Percentiles rank a stretch among this genome's conserved stretches.
phyloP scores from a whole-genome alignment of 2,888 invertebrate species.

The Plebejus anna region DNA sequence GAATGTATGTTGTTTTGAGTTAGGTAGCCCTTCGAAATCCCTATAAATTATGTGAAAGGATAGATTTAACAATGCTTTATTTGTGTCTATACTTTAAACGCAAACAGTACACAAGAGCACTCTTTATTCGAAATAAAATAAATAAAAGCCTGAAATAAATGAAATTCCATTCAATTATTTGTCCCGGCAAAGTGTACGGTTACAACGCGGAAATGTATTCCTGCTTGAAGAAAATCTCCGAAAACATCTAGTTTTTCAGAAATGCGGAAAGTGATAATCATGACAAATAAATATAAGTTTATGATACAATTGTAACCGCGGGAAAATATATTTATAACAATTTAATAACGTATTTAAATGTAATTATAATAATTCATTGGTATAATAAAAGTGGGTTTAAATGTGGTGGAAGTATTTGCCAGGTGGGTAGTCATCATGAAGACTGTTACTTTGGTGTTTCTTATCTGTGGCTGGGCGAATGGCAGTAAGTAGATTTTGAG shows the following conservation, averaged over 20 bases:
- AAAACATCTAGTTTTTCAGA: not conserved
- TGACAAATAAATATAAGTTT: not conserved
- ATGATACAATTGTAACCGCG: not conserved
- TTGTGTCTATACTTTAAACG: no score
- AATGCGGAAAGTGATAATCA: not conserved
- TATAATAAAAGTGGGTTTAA: not conserved
- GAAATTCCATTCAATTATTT: not conserved
- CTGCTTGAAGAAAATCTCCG: not conserved
- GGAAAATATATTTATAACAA: not conserved
- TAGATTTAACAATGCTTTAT: not conserved
- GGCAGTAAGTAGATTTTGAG: not conserved
- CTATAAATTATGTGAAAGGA: not conserved
- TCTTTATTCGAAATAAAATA: no score
- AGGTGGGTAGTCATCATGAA: not conserved
- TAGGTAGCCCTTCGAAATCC: not conserved
- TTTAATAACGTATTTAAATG: not conserved
- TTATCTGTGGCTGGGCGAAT: not conserved
- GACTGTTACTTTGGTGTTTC: not conserved
- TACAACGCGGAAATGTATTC: no score
- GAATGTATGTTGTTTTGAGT: constrained; percentile 10
- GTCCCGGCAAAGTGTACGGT: not conserved
- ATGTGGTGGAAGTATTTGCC: not conserved
- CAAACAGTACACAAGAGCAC: no score
- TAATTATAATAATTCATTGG: constrained; percentile 1
- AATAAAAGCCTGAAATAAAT: no score